Percentiles rank a stretch among this genome's conserved stretches.
Evolutionary conservation across 1,140 invertebrate species (phyloP).

Genomic region (Drosophila arizonae): DNA sequence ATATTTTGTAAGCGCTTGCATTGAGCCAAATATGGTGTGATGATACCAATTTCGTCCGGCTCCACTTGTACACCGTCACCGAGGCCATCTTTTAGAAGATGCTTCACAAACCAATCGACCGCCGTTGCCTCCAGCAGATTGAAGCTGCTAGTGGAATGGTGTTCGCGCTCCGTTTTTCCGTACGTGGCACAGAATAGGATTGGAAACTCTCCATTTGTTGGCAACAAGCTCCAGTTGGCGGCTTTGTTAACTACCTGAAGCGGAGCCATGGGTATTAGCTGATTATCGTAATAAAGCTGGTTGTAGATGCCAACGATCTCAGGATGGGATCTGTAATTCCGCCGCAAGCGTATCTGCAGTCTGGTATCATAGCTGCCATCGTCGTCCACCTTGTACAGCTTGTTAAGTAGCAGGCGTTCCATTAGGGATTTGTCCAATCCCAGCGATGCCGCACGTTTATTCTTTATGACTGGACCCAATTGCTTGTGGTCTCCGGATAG

Average conservation of each 20-base stretch:
- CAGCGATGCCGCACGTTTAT: conserved; percentile 82
- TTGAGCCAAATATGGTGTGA: conserved; percentile 91
- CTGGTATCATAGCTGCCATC: conserved; percentile 84
- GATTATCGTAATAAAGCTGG: conserved; percentile 86
- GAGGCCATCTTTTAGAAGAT: conserved; percentile 72
- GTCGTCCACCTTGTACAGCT: conserved; percentile 83
- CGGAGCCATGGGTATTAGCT: conserved; percentile 82
- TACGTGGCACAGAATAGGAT: conserved; percentile 87
- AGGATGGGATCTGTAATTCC: conserved; percentile 87
- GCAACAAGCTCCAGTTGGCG: conserved; percentile 76
- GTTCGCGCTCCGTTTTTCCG: conserved; percentile 70
- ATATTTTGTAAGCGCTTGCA: conserved; percentile 82
- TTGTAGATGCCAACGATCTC: conserved; percentile 86
- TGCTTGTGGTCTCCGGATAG: conserved; percentile 93
- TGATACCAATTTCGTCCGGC: conserved; percentile 89
- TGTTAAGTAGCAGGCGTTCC: conserved; percentile 84
- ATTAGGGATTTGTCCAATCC: conserved; percentile 85
- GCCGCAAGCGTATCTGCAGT: conserved; percentile 86
- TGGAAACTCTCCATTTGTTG: conserved; percentile 83
- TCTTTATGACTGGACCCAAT: conserved; percentile 89
- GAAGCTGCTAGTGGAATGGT: conserved; percentile 51
- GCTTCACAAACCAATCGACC: conserved; percentile 84
- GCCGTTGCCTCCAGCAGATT: conserved; percentile 85
- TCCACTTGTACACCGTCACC: conserved; percentile 78
- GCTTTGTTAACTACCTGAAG: conserved; percentile 43